Percentiles rank a stretch among this genome's conserved stretches.
These are phyloP conservation scores for Stenodema calcarata DNA, from an alignment of 2,888 invertebrate species.

Conservation along the genomic window DNA sequence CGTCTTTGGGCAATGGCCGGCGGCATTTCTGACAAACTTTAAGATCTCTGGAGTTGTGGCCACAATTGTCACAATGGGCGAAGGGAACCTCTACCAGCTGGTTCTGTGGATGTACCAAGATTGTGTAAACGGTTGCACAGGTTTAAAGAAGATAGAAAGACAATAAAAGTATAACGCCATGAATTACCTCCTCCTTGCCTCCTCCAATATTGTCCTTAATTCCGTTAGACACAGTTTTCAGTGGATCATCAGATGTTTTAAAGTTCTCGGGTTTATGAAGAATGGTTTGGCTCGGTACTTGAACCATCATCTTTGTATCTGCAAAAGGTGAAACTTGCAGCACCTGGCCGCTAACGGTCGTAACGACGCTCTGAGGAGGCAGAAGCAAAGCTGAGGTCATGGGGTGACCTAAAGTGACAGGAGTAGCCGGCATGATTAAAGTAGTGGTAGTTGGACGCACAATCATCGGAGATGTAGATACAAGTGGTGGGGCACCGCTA, in stretches of 20 bases:
- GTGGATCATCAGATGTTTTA: neutral
- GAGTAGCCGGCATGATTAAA: neutral
- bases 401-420: neutral
- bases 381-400: neutral
- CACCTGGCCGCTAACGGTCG: neutral
- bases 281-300: neutral
- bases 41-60: conserved; percentile 17
- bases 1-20: neutral
- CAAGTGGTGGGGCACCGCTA: neutral
- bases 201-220: neutral
- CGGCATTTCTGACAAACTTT: conserved; percentile 29
- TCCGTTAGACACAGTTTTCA: neutral
- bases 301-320: neutral
- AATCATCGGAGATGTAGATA: neutral
- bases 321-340: neutral
- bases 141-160: too few species aligned
- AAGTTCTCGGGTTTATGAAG: neutral
- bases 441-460: neutral
- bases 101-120: neutral
- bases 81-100: conserved; percentile 1
- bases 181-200: neutral
- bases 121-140: too few species aligned
- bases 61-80: conserved; percentile 5
- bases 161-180: too few species aligned
- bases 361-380: neutral